Evolutionary conservation across 1,140 invertebrate genomes (phyloP), one percentile per base, ranked within the genome.

Genomic region (Mya arenaria): DNA sequence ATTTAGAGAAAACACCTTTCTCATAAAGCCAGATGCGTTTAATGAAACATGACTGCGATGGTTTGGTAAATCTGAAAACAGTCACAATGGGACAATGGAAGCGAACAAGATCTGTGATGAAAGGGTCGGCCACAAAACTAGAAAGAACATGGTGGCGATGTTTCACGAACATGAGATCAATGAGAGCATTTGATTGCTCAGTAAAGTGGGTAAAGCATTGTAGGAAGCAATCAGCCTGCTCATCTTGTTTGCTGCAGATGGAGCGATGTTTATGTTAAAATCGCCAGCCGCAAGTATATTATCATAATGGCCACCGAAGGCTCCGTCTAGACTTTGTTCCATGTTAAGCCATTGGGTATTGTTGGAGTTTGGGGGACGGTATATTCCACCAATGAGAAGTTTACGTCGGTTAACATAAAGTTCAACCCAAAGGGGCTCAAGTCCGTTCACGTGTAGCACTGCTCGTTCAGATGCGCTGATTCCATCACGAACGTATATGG

Each of bases 171-270:
- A 78, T 25, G 13, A 68, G 52, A 66, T 75, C 72, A 34, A 68
- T 63, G 36, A 56, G 56, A 0, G 73, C 55, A 48, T 32, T 36
- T 3, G 48, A 48, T 0, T 56, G 28, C 62, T 83, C 72, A 13
- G 68, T 83, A 41, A 60, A 74, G 23, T 73, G 48, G 3, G 82
- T 68, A 5, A 28, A n/a, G n/a, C n/a, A n/a, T 68, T 68, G 32
- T 37, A 68, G 30, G 65, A 68, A 19, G 15, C n/a, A 19, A 68
- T 68, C 13, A 68, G 37, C 10, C 36, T 13, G 4, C 28, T 68
- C 39, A 68, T 30, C n/a, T 37, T 68, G 37, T 68, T 68, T 19
- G 32, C 15, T 15, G 15, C 30, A 41, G 15, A 19, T 17, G n/a
- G 15, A 19, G 19, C n/a, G 36, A 68, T 17, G n/a, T 68, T 41